Conservation (phyloP, 2,113 vertebrate genomes). For the Peromyscus polionotus region DNA sequence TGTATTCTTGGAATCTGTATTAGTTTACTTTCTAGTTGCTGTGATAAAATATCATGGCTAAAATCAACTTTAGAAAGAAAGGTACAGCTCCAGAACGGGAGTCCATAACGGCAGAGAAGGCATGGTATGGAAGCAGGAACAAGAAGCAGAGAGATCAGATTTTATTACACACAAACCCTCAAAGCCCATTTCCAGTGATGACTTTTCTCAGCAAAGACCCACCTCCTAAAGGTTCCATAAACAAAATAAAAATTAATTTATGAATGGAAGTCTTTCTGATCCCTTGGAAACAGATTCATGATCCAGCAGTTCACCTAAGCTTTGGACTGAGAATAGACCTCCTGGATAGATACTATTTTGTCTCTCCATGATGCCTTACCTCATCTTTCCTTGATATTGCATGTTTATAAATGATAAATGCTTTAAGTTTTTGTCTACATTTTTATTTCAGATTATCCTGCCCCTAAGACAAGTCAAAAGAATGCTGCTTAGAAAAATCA, state of each 20-base stretch:
- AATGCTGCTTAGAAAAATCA: background rate
- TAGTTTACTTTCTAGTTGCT: background rate
- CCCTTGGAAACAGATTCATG: too few species aligned
- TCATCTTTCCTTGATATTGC: background rate
- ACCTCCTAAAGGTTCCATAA: background rate
- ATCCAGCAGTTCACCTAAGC: accelerated
- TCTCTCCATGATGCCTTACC: background rate
- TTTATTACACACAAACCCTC: background rate
- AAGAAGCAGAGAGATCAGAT: background rate
- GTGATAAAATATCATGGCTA: background rate
- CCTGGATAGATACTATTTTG: background rate
- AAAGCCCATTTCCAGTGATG: background rate
- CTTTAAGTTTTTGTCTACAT: background rate
- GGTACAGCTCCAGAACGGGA: background rate
- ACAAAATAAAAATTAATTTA: background rate
- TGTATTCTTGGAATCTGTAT: background rate
- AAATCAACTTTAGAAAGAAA: background rate
- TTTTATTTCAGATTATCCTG: background rate
- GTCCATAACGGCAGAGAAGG: background rate
- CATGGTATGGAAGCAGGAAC: background rate
- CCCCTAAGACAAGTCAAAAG: background rate
- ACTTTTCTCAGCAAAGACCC: too few species aligned
- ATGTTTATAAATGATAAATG: background rate
- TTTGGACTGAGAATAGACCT: background rate
- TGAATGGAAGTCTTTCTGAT: background rate